Evolutionary conservation across 2,888 invertebrate species (phyloP), one percentile per base, ranked within the genome.

Genomic region (Xestia c-nigrum): DNA sequence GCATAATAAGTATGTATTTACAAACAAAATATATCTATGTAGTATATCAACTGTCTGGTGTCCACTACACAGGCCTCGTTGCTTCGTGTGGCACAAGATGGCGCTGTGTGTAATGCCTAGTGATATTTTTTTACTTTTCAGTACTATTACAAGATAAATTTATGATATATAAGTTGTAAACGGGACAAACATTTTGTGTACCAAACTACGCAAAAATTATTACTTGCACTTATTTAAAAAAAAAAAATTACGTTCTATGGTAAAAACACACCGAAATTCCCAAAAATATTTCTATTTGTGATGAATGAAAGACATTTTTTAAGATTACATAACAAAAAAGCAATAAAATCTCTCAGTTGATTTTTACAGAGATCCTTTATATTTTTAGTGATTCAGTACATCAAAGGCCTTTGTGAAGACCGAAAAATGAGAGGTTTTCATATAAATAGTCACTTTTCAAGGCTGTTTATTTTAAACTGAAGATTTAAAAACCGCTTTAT

Each of bases 371-470:
- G 31, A 31, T 16, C 16, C 31, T 59, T 59, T 7, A 59, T 16
- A 59, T 59, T 31, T 59, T 59, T 16, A 7, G 24, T 59, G 59
- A 31, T 52, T 38, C 50, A 50, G 38, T 38, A 12, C 38, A 52
- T 67, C 52, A 67, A 67, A 67, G 38, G 16, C n/a, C 14, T 31
- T 67, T 67, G 16, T 67, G 38, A n/a, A n/a, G 14, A 38, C 7
- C 31, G 21, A 9, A 21, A 52, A 52, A 52, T 52, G 5, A 21
- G 38, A 50, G 21, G 3, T 21, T 14, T 16, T 38, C 38, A 7
- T 43, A 67, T 38, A 21, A 38, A 52, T 38, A 67, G 21, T 0
- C 14, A 1, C 7, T 38, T 38, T 67, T 52, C 38, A 38, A 14
- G n/a, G 52, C 9, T 52, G 9, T 38, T 52, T 21, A 38, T 52